These are phyloP conservation scores for Chlorodrepanis virens DNA, from an alignment of 2,113 vertebrate species.

Conservation along the genomic window DNA sequence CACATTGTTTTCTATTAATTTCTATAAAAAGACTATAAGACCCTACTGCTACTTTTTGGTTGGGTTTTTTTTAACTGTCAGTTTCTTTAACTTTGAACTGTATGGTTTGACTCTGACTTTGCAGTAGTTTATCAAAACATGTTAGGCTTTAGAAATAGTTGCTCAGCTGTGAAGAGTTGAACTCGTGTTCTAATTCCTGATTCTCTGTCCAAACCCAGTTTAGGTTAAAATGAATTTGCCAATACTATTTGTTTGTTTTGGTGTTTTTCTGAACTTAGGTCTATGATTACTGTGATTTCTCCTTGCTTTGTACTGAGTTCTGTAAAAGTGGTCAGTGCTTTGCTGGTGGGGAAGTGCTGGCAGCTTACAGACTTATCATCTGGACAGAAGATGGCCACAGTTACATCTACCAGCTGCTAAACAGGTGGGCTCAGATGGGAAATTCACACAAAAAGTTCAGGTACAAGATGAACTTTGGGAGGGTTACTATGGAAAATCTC, in stretches of 20 bases:
- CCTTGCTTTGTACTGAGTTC: slow-evolving; percentile 74
- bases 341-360: slow-evolving; percentile 79
- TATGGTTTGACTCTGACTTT: not conserved
- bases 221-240: not conserved
- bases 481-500: slow-evolving; percentile 79
- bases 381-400: slow-evolving; percentile 80
- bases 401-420: slow-evolving; percentile 85
- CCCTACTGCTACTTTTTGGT: not conserved
- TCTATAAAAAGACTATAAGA: not conserved
- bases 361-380: slow-evolving; percentile 77
- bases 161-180: not conserved
- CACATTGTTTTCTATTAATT: not conserved
- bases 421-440: slow-evolving; percentile 83
- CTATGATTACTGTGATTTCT: slow-evolving; percentile 83
- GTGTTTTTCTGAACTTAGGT: slow-evolving; percentile 62
- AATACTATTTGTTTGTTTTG: not conserved
- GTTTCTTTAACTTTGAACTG: not conserved
- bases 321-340: slow-evolving; percentile 62
- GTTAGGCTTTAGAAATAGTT: not conserved
- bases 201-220: not conserved
- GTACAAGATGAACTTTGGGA: slow-evolving; percentile 78
- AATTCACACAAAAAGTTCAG: slow-evolving; percentile 71
- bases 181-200: not conserved
- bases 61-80: rapidly evolving
- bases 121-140: not conserved